Evolutionary conservation across 1,140 invertebrate species (phyloP).

Genomic region (Adoxophyes honmai): DNA sequence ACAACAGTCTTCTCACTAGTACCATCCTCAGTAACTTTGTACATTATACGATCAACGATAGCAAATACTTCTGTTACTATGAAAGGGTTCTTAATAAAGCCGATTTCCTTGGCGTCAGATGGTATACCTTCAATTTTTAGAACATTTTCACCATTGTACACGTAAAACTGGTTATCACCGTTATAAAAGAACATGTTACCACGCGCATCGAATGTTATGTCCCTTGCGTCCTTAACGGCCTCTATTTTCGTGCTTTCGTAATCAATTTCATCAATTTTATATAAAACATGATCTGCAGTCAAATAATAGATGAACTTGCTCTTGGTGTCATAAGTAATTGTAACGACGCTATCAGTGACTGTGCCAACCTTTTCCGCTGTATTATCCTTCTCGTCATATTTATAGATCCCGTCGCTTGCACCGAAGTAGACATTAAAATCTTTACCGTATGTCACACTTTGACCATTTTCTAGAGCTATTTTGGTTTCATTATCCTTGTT

Average conservation of each 20-base stretch:
- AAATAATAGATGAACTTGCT: neutral
- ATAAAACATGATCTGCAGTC: neutral
- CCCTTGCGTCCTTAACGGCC: neutral
- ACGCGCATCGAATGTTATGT: neutral
- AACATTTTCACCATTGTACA: neutral
- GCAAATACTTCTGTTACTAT: neutral
- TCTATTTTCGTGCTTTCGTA: neutral
- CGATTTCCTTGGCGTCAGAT: neutral
- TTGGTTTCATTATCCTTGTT: neutral
- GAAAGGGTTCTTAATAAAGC: neutral
- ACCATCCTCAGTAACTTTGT: neutral
- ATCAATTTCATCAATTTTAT: neutral
- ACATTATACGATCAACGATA: neutral
- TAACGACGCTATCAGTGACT: slow-evolving; percentile 5
- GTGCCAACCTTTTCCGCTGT: slow-evolving; percentile 7
- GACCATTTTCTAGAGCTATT: neutral
- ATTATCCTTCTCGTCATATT: neutral
- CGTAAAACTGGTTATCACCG: neutral
- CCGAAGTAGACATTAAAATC: slow-evolving; percentile 2
- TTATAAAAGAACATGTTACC: slow-evolving; percentile 4
- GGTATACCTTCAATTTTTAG: neutral
- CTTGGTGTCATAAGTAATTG: neutral
- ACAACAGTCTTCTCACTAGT: neutral
- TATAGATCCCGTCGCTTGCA: slow-evolving; percentile 13
- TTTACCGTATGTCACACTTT: neutral